A percentile compares a stretch with the other conserved stretches of the same genome.
Conservation (phyloP, 2,888 invertebrate species). For the Nomada goodeniana region DNA sequence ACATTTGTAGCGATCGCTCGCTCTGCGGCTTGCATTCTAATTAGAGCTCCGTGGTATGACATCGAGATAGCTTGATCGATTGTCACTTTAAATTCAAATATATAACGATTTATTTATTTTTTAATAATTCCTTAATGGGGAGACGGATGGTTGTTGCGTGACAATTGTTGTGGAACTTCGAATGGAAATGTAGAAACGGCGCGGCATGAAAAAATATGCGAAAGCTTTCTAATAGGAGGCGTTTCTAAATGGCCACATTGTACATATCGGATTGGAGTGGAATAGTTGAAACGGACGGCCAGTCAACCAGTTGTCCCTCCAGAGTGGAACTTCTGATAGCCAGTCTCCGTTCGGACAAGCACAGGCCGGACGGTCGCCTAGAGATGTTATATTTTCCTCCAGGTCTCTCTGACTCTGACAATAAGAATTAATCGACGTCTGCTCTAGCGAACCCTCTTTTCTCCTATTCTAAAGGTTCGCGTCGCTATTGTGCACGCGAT, state of each 20-base stretch:
- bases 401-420: conserved; percentile 74
- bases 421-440: conserved; percentile 79
- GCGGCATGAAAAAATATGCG: too few species aligned
- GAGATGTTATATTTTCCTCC: conserved; percentile 73
- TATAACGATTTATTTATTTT: too few species aligned
- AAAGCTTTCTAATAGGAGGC: conserved; percentile 35
- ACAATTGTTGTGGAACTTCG: too few species aligned
- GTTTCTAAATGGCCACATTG: conserved; percentile 54
- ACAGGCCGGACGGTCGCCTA: conserved; percentile 62
- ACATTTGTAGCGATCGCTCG: conserved; percentile 14
- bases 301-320: conserved; percentile 73
- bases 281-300: conserved; percentile 67
- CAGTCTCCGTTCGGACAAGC: conserved; percentile 62
- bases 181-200: not conserved
- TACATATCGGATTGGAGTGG: conserved; percentile 60
- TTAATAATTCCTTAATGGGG: too few species aligned
- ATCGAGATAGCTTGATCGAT: not conserved
- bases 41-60: not conserved
- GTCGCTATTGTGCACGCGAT: conserved; percentile 30
- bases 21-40: conserved; percentile 6
- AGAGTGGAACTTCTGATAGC: conserved; percentile 74
- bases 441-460: conserved; percentile 43
- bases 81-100: not conserved
- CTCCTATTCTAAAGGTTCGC: conserved; percentile 32
- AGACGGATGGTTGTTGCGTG: too few species aligned